Base-by-base conservation (phyloP, 2,113 vertebrate genomes). In the Clupea harengus region DNA sequence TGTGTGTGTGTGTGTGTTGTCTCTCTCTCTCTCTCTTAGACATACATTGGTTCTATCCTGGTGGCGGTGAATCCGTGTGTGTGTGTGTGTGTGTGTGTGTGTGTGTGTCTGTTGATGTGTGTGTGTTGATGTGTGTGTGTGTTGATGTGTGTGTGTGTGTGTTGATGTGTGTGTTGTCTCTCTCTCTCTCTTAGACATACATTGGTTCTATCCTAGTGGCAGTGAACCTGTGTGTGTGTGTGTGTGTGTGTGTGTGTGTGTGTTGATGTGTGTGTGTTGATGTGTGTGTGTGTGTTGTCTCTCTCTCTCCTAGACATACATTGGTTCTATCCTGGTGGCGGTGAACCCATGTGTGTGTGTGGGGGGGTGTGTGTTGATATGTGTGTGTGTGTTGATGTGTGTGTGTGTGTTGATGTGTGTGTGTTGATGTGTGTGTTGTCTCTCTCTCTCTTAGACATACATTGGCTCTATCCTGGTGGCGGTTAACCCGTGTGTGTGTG, bases 11-110 rank as follows among this genome's bases (percentile, higher is more conserved):
- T 67, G 4, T 67, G 3, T 25, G 81, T 28, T n/a, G n/a, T n/a
- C n/a, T n/a, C n/a, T n/a, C n/a, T 39, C 1, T 39, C 39, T 39
- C 39, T 2, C 39, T 39, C 39, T 39, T 39, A 39, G 39, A 99
- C 98, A 0, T 99, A 97, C 93, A 98, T 99, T 1, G 98, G 98
- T 72, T 99, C 98, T 22, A 99, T 99, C 87, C 94, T 99, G 47
- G 97, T 97, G 13, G 20, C 20, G 57, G 22, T n/a, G 57, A 57
- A 57, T 7, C 54, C 54, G 15, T 64, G 57, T 64, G 57, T 64
- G 57, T 64, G 57, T 64, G 57, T 64, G 6, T 64, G 1, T 54
- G 3, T 54, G 3, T 39, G 39, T 39, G 39, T 39, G 39, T 39
- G 39, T 39, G 39, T 99, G 99, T 95, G 96, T 96, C 95, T 88